Percentiles rank a stretch among this genome's conserved stretches.
Evolutionary conservation across 2,888 invertebrate species (phyloP).

Genomic region (Leistus spinibarbis): DNA sequence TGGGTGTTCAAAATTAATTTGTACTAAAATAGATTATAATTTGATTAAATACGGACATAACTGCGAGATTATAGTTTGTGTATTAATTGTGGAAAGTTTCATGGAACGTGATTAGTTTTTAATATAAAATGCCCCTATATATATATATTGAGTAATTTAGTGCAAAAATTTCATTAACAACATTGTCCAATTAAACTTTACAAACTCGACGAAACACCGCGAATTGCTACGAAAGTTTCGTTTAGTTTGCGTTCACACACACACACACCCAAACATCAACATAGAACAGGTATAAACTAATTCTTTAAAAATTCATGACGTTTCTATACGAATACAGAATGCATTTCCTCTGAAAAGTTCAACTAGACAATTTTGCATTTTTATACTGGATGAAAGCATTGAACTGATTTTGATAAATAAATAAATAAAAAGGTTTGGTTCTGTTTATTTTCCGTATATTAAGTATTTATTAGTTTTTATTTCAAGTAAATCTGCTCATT

Average conservation of each 20-base stretch:
- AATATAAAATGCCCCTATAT: background rate
- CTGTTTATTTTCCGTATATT: background rate
- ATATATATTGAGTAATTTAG: background rate
- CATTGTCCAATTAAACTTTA: constrained; percentile 23
- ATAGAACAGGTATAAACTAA: constrained; percentile 18
- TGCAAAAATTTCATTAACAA: constrained; percentile 15
- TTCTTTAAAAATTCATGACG: constrained; percentile 20
- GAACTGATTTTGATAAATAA: background rate
- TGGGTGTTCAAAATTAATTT: too few species aligned
- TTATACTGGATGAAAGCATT: background rate
- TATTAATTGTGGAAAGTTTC: background rate
- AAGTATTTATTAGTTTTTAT: background rate
- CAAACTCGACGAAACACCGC: background rate
- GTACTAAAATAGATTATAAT: too few species aligned
- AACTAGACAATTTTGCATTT: background rate
- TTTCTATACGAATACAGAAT: background rate
- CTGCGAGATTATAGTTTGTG: too few species aligned
- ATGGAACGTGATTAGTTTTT: background rate
- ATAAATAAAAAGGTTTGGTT: background rate
- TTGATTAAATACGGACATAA: too few species aligned
- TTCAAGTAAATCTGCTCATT: background rate
- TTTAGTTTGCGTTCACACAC: background rate
- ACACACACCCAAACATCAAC: too few species aligned
- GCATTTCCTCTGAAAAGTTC: background rate
- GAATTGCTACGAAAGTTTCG: constrained; percentile 19